Conservation (phyloP, 1,140 invertebrate genomes). For the Vanessa atalanta region DNA sequence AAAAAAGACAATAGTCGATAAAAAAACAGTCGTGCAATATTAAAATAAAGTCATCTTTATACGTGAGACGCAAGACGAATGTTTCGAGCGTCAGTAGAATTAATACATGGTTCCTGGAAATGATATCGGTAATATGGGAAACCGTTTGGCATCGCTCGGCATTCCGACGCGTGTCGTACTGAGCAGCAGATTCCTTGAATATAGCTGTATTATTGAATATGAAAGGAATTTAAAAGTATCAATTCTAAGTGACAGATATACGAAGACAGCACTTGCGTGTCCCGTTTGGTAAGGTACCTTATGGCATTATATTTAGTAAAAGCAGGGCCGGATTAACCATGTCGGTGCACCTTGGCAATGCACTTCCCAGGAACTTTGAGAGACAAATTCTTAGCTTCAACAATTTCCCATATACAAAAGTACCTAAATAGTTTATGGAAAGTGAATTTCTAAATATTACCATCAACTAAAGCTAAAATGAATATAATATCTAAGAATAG, state of each 20-base stretch:
- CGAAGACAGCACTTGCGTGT: not conserved
- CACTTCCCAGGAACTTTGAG: too few species aligned
- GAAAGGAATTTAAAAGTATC: constrained; percentile 10
- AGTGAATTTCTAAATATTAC: not conserved
- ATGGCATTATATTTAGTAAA: too few species aligned
- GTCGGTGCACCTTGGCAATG: too few species aligned
- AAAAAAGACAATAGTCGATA: constrained; percentile 71
- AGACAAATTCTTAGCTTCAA: too few species aligned
- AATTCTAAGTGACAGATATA: not conserved
- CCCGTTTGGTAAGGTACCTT: too few species aligned
- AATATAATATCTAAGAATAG: not conserved
- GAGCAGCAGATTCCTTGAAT: constrained; percentile 18
- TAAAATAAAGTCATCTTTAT: constrained; percentile 75
- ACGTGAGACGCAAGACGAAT: constrained; percentile 64
- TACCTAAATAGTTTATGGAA: too few species aligned
- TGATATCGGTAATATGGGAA: constrained; percentile 58
- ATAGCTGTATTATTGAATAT: constrained; percentile 19
- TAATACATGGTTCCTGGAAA: constrained; percentile 59
- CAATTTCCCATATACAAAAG: too few species aligned
- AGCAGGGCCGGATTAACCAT: too few species aligned
- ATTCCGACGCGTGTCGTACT: constrained; percentile 42
- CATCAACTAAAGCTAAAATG: constrained; percentile 7
- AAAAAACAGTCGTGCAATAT: constrained; percentile 69
- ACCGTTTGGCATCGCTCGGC: constrained; percentile 31
- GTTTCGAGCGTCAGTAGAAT: constrained; percentile 25